Conservation (phyloP, 2,113 vertebrate genomes). For the Lasiurus cinereus region DNA sequence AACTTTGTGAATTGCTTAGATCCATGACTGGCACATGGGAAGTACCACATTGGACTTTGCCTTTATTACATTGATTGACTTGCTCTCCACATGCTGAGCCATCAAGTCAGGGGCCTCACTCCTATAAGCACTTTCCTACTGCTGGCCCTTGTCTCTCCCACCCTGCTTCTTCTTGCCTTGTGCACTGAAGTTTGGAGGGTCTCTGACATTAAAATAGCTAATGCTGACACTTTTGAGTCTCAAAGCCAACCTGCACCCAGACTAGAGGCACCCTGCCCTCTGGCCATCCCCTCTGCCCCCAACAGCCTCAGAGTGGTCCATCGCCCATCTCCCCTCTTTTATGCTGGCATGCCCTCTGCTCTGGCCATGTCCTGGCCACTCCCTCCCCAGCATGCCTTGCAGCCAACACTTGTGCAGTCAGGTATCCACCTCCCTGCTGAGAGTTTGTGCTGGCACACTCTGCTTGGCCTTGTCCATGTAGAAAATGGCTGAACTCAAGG, state of each 20-base stretch:
- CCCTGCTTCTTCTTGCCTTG: neutral
- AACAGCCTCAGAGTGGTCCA: neutral
- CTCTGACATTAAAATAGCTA: neutral
- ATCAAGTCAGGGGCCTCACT: neutral
- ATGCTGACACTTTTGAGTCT: neutral
- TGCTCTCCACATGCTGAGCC: neutral
- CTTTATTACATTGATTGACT: neutral
- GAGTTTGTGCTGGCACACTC: neutral
- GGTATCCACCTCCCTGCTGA: neutral
- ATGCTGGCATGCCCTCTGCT: neutral
- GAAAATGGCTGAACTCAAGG: conserved; percentile 33
- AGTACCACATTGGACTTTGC: neutral
- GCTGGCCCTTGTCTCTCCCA: neutral
- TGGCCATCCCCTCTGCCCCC: neutral
- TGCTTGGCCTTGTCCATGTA: neutral
- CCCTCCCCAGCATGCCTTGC: neutral
- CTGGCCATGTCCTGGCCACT: neutral
- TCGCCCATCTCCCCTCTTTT: neutral
- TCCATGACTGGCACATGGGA: neutral
- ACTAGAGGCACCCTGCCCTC: neutral
- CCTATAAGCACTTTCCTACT: neutral
- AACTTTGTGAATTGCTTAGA: neutral
- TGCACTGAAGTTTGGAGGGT: neutral
- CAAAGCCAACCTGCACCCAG: neutral
- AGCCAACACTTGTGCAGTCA: neutral